Evolutionary conservation across 2,113 vertebrate species (phyloP), one percentile per base, ranked within the genome.

Genomic region (Mobula hypostoma): DNA sequence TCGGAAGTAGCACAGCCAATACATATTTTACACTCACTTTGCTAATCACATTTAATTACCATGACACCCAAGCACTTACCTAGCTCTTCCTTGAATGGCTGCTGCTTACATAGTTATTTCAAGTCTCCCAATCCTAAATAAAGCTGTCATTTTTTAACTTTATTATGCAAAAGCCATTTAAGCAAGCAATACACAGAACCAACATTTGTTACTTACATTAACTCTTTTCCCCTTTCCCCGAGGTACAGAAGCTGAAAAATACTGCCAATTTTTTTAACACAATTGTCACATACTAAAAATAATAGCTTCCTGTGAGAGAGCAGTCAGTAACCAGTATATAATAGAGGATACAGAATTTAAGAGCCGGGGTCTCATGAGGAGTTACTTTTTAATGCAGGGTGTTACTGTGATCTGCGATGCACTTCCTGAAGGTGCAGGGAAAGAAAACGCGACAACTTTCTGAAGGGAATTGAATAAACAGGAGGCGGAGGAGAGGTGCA

Each of bases 1-100:
- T 85, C n/a, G 48, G 82, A 85, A 85, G 27, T 85, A 85, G 24
- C 56, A 85, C n/a, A 48, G 82, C 24, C 82, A 85, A 85, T 85
- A 58, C 58, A 61, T 58, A 61, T 85, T 85, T 85, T 58, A 85
- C 48, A 58, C 24, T 58, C 48, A 85, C 48, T 9, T 9, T 85
- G 9, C 82, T 85, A 85, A 85, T 61, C 27, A 85, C 48, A 58
- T 85, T 61, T 85, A 58, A 85, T 85, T 58, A 85, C 82, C 1
- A 58, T 27, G 21, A 61, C 48, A 85, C 40, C 19, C 80, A 83
- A 17, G 7, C 36, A 82, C 17, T 85, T 85, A 61, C 56, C 80
- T 24, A 24, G 8, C 58, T 61, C 56, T 85, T 27, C 58, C 82
- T 58, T 85, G 82, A 58, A 58, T 85, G 82, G 19, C 24, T 85